Evolutionary conservation across 1,140 invertebrate species (phyloP).

Genomic region (Trachymyrmex cornetzi): DNA sequence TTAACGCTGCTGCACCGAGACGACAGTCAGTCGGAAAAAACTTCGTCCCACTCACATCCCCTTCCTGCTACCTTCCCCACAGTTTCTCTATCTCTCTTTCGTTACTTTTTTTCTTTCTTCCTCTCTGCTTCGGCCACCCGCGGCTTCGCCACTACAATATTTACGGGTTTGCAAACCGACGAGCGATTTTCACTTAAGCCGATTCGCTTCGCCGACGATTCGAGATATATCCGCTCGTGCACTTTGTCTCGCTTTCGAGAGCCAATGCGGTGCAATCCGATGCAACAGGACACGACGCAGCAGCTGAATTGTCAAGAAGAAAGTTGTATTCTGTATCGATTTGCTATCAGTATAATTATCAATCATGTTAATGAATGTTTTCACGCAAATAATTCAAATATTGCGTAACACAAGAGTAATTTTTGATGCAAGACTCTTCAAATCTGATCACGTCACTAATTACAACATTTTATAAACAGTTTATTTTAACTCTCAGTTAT

Average conservation of each 20-base stretch:
- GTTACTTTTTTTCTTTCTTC: slow-evolving; percentile 39
- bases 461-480: not conserved
- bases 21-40: slow-evolving; percentile 65
- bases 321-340: slow-evolving; percentile 1
- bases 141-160: slow-evolving; percentile 71
- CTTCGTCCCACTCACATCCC: slow-evolving; percentile 55
- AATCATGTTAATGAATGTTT: not conserved
- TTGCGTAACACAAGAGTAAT: not conserved
- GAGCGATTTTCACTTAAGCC: slow-evolving; percentile 73
- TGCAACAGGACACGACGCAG: not conserved
- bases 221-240: slow-evolving; percentile 70
- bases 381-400: not conserved
- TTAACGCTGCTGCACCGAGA: slow-evolving; percentile 63
- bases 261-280: not conserved
- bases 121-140: slow-evolving; percentile 47
- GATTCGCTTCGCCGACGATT: slow-evolving; percentile 77
- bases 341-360: not conserved
- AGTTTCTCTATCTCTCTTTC: slow-evolving; percentile 65
- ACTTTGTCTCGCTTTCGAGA: slow-evolving; percentile 71
- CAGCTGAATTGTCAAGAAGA: not conserved
- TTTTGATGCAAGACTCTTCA: not conserved
- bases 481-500: not conserved
- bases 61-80: slow-evolving; percentile 53
- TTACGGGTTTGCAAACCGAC: slow-evolving; percentile 79
- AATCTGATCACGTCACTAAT: not conserved